A percentile compares a stretch with the other conserved stretches of the same genome.
Evolutionary conservation across 1,140 invertebrate species (phyloP).

Genomic region (Pogonognathellus flavescens): DNA sequence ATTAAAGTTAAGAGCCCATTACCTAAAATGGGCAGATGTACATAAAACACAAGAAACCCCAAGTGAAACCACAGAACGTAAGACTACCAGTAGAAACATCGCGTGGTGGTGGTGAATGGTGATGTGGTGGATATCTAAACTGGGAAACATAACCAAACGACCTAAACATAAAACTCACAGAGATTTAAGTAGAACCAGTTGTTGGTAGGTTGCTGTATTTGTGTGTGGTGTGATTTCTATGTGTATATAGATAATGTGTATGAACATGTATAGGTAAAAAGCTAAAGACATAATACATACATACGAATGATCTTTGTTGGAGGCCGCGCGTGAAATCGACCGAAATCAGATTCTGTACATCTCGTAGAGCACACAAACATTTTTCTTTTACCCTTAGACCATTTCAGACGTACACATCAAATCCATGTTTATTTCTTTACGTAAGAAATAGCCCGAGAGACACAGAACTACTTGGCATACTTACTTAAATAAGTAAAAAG

Average conservation of each 20-base stretch:
- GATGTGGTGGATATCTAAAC: background rate
- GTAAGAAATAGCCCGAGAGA: background rate
- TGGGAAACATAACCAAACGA: no score
- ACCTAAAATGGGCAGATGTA: slow-evolving; percentile 49
- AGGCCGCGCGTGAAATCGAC: slow-evolving; percentile 48
- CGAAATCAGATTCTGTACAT: slow-evolving; percentile 39
- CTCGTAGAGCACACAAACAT: background rate
- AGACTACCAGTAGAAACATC: no score
- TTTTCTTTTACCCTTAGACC: slow-evolving; percentile 32
- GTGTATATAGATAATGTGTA: background rate
- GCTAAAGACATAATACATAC: no score
- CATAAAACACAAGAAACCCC: slow-evolving; percentile 11
- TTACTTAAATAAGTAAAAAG: slow-evolving; percentile 10
- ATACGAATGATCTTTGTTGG: slow-evolving; percentile 25
- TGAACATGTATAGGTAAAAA: background rate
- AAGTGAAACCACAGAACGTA: slow-evolving; percentile 23
- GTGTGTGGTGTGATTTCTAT: no score
- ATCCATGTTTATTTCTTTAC: background rate
- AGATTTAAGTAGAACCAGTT: no score
- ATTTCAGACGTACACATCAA: background rate
- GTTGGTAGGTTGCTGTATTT: no score
- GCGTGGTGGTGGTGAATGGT: background rate
- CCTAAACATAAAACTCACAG: no score
- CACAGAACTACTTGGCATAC: background rate
- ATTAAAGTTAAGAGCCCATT: slow-evolving; percentile 47